Evolutionary conservation across 2,113 vertebrate genomes (phyloP).

Genomic region (Planiliza haematocheilus): DNA sequence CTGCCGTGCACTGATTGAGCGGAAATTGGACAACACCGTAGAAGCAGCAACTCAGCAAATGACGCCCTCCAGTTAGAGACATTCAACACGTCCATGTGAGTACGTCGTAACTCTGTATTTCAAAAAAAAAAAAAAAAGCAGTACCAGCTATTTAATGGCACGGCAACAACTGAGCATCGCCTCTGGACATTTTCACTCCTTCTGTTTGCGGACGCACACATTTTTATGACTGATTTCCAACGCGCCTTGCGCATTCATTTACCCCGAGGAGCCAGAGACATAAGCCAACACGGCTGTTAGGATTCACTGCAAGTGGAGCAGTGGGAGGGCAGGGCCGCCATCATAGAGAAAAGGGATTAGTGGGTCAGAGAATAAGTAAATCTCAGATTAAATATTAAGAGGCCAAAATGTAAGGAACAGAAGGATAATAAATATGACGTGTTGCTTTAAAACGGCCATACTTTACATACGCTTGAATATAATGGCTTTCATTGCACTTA

Average conservation of each 20-base stretch:
- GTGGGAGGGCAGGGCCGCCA: slow-evolving; percentile 20
- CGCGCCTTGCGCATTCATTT: slow-evolving; percentile 51
- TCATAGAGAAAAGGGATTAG: slow-evolving; percentile 25
- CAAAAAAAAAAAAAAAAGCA: slow-evolving; percentile 24
- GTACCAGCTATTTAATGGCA: slow-evolving; percentile 23
- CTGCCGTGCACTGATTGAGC: neutral
- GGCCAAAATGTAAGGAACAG: neutral
- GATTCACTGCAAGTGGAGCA: slow-evolving; percentile 48
- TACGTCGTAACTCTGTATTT: slow-evolving; percentile 1
- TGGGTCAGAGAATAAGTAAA: slow-evolving; percentile 26
- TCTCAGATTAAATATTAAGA: slow-evolving; percentile 8
- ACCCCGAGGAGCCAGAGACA: slow-evolving; percentile 42
- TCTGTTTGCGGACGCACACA: slow-evolving; percentile 44
- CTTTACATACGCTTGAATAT: neutral
- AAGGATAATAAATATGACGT: neutral
- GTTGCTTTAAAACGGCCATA: neutral
- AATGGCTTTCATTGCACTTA: neutral
- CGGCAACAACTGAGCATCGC: slow-evolving; percentile 41
- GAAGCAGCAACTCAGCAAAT: slow-evolving; percentile 32
- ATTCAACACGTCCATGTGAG: slow-evolving; percentile 24
- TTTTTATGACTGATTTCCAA: slow-evolving; percentile 53
- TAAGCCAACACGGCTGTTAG: slow-evolving; percentile 36
- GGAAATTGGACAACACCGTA: slow-evolving; percentile 17
- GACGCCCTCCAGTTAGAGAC: neutral
- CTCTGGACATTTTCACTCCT: slow-evolving; percentile 15